Base-by-base conservation (phyloP, 2,113 vertebrate species). In the Dunckerocampus dactyliophorus region DNA sequence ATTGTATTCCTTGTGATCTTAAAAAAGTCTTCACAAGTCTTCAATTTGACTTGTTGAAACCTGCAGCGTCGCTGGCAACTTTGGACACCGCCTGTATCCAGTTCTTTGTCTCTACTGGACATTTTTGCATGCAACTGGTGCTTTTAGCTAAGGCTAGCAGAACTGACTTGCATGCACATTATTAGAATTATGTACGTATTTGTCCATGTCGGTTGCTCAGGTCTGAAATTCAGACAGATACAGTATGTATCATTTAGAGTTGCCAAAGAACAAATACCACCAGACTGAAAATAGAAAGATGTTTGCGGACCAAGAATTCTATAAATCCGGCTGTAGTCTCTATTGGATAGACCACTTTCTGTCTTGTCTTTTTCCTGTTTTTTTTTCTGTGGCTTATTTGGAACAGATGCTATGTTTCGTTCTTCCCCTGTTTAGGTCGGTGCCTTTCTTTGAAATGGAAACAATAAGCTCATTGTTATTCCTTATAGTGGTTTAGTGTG, bases 371-470 rank as follows among this genome's bases (percentile, higher is more conserved):
- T 5, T 9, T 5, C 43, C 59, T 9, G 46, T 48, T 48, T 47
- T 17, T 47, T n/a, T 42, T 14, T 37, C 19, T 43, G n/a, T 55
- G 7, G 28, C 13, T 53, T 34, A 53, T 55, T 59, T 47, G 43
- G 39, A 43, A 52, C 62, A 79, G 42, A 37, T 11, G 1, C 49
- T 46, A 60, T 71, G n/a, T 77, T 79, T 82, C 72, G 72, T 77
- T 79, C 71, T 71, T 56, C 59, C 45, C 67, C 66, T 71, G 69
- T 75, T 62, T 72, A 71, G 61, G 69, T 34, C 1, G 12, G 28
- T 1, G 22, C 17, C 67, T 77, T 55, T 56, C 81, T 86, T 86
- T 85, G 81, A 88, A 81, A 80, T 80, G 67, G 62, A 80, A 84
- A 82, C 69, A 78, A 72, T 71, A 58, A 50, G 34, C 80, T 82